These are phyloP conservation scores for Amphipoea lucens DNA, from an alignment of 2,888 invertebrate genomes.

Conservation along the genomic window DNA sequence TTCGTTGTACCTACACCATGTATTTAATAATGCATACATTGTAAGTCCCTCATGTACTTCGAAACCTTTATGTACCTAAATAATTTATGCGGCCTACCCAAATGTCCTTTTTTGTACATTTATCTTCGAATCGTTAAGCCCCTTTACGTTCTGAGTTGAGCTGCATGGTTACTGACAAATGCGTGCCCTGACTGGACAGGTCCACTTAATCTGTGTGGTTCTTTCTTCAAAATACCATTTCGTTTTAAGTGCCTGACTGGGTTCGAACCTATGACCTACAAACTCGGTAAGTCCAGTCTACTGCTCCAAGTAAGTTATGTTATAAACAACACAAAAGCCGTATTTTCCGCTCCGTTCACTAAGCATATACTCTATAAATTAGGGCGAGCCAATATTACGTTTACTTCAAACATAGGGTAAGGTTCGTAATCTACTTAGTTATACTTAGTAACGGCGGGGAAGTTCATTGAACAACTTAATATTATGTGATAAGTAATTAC, in stretches of 20 bases:
- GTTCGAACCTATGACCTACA: too few relatives aligned
- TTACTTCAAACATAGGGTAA: constrained; percentile 21
- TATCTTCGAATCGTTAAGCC: background rate
- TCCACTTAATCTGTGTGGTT: too few relatives aligned
- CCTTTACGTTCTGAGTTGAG: too few relatives aligned
- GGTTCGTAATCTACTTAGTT: constrained; percentile 39
- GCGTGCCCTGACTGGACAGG: too few relatives aligned
- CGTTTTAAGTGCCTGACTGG: too few relatives aligned
- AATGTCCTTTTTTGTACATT: too few relatives aligned
- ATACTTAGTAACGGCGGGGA: constrained; percentile 24
- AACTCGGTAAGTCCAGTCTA: too few relatives aligned
- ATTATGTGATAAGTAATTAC: constrained; percentile 14
- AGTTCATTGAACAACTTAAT: constrained; percentile 39
- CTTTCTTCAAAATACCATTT: background rate
- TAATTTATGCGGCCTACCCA: too few relatives aligned
- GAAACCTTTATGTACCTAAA: too few relatives aligned
- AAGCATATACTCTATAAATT: constrained; percentile 6
- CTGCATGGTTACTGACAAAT: background rate
- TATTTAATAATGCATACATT: too few relatives aligned
- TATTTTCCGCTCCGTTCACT: background rate
- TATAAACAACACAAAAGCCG: background rate
- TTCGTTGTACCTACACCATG: too few relatives aligned
- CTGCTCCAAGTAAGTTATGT: background rate
- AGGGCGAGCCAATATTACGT: constrained; percentile 16
- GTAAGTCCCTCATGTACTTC: too few relatives aligned